Conservation (phyloP, 2,797 vertebrate species). For the Rhynchotus rufescens region DNA sequence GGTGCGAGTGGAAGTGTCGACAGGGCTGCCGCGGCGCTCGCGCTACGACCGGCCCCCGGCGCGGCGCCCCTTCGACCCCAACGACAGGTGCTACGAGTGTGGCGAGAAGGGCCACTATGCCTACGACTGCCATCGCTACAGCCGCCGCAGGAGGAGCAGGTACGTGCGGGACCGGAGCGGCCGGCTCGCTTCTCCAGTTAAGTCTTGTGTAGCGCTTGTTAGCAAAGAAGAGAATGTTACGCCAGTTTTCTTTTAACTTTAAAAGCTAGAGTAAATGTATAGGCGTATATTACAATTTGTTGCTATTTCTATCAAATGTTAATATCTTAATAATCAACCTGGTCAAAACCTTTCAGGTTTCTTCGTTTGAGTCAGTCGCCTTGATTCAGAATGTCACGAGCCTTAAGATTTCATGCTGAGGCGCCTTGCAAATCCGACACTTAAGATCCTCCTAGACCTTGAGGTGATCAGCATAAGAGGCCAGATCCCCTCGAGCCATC, state of each 20-base stretch:
- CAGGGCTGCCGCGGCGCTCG: slow-evolving; percentile 89
- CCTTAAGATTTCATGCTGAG: slow-evolving; percentile 92
- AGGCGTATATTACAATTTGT: not conserved
- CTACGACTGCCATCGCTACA: slow-evolving; percentile 90
- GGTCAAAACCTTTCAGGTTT: slow-evolving; percentile 96
- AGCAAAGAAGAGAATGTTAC: slow-evolving; percentile 75
- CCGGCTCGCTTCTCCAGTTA: slow-evolving; percentile 49
- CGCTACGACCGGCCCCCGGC: slow-evolving; percentile 87
- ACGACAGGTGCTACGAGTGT: slow-evolving; percentile 90
- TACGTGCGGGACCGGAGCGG: slow-evolving; percentile 65
- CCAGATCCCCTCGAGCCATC: slow-evolving; percentile 92
- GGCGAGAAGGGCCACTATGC: slow-evolving; percentile 92
- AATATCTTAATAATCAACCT: slow-evolving; percentile 89
- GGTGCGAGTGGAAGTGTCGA: slow-evolving; percentile 88
- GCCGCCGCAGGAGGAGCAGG: slow-evolving; percentile 87
- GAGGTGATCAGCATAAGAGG: slow-evolving; percentile 92
- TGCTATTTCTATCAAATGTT: slow-evolving; percentile 74
- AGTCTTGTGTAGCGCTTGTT: slow-evolving; percentile 72
- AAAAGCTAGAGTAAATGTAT: too few species aligned
- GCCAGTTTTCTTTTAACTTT: slow-evolving; percentile 45
- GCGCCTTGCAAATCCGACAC: slow-evolving; percentile 93
- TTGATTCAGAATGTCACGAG: slow-evolving; percentile 93
- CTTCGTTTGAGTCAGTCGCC: slow-evolving; percentile 92
- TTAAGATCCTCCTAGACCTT: slow-evolving; percentile 92
- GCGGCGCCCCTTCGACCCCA: slow-evolving; percentile 88